Evolutionary conservation across 2,113 vertebrate genomes (phyloP).

Genomic region (Callorhinus ursinus): DNA sequence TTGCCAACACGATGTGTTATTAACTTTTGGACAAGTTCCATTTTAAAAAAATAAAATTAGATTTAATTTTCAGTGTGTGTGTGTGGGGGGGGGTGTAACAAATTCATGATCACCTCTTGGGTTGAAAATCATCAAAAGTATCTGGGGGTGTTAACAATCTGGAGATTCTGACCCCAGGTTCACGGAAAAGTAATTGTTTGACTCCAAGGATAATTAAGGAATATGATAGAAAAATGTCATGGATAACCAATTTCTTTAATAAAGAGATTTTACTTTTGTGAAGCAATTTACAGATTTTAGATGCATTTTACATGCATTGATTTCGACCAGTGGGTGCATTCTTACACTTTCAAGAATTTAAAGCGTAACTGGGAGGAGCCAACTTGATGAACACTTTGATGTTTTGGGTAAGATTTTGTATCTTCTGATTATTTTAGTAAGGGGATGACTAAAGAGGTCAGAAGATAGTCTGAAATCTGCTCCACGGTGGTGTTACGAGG

Average conservation of each 20-base stretch:
- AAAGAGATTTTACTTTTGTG: not conserved
- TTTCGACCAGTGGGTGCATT: not conserved
- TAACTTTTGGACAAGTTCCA: not conserved
- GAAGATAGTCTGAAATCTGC: not conserved
- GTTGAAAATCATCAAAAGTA: not conserved
- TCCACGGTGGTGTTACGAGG: not conserved
- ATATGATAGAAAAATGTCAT: not conserved
- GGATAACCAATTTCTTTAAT: not conserved
- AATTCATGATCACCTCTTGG: not conserved
- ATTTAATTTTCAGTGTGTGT: not conserved
- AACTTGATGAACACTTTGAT: not conserved
- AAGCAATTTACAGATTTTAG: not conserved
- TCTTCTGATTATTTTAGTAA: slow-evolving; percentile 21
- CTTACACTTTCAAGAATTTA: not conserved
- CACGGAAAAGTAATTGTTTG: not conserved
- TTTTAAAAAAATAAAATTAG: not conserved
- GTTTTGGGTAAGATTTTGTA: not conserved
- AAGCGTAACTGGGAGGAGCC: not conserved
- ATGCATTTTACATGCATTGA: not conserved
- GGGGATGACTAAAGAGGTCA: not conserved
- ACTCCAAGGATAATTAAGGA: not conserved
- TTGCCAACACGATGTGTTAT: not conserved
- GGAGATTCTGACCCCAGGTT: not conserved
- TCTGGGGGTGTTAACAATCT: not conserved
- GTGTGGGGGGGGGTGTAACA: not conserved